phyloP scores from a whole-genome alignment of 2,888 invertebrate species.

The Stegophylla sp. region DNA sequence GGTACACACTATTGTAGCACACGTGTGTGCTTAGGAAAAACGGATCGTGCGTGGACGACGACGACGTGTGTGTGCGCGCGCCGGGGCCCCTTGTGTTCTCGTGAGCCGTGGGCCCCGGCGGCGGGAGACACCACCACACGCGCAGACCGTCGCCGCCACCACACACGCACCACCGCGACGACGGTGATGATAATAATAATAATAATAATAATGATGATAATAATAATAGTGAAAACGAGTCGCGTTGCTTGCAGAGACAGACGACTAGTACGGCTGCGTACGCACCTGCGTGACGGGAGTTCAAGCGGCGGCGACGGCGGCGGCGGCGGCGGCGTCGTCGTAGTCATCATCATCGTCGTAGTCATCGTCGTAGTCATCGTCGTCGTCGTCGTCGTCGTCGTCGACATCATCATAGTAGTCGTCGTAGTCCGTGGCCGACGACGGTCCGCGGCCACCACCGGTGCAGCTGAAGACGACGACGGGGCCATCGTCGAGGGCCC shows the following conservation, averaged over 20 bases:
- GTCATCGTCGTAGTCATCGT: background rate
- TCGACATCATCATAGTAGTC: background rate
- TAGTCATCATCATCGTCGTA: too few species aligned
- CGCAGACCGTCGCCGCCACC: background rate
- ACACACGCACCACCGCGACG: background rate
- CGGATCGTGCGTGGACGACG: background rate
- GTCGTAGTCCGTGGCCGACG: background rate
- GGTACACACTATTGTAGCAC: too few species aligned
- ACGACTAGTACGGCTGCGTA: slow-evolving; percentile 93
- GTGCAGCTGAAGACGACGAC: background rate
- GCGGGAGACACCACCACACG: background rate
- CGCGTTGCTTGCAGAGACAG: too few species aligned
- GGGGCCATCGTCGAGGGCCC: background rate
- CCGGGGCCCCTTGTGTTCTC: background rate
- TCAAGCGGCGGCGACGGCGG: slow-evolving; percentile 62
- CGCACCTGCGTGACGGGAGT: slow-evolving; percentile 85
- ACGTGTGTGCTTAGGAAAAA: too few species aligned
- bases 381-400: background rate
- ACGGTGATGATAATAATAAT: slow-evolving; percentile 64
- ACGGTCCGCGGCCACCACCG: slow-evolving; percentile 61
- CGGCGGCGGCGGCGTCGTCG: background rate
- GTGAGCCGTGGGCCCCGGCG: background rate
- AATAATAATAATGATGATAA: background rate
- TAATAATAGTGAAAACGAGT: slow-evolving; percentile 65
- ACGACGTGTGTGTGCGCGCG: background rate